Base-by-base conservation (phyloP, 1,140 invertebrate genomes). In the Dryas iulia region DNA sequence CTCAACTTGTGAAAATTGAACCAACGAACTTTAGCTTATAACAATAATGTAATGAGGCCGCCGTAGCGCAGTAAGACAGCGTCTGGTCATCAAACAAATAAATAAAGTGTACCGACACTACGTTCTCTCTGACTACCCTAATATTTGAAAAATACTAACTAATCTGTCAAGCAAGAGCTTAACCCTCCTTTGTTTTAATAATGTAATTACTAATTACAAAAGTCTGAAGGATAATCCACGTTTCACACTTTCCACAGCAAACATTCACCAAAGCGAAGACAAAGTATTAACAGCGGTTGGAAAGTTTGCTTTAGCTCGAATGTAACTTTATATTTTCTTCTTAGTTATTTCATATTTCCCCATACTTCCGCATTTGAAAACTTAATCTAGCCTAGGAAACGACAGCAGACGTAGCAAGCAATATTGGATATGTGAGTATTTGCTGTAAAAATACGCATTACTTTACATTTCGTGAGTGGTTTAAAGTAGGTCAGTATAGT, bases 361-460 rank as follows among this genome's bases (percentile, higher is more conserved):
- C 60, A 62, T 64, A 30, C 26, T 70, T 65, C 59, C 54, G 31
- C 67, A 73, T 73, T 69, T 66, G 63, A 66, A 71, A 75, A 74
- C 69, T 71, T 72, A 80, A 78, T 73, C 72, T 62, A 66, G 35
- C 21, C 53, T 72, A 54, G 71, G 65, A 78, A 75, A 74, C 62
- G 74, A n/a, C 69, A 65, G 81, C 75, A 79, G 74, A 85, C 76
- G 72, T 80, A 64, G 66, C 72, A 54, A 64, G 66, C 72, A 54
- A 77, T 80, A 87, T 87, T 86, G 75, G 77, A 81, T 83, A 86
- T 79, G 73, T 66, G 78, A 80, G 76, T 69, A 71, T 79, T 76
- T 74, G 70, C 67, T 77, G 58, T 69, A 77, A 79, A 81, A 76
- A 79, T 79, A 84, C 70, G 70, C 60, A 69, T 73, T 65, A 70